Conservation (phyloP, 2,797 vertebrate genomes). For the Glyptemys insculpta region DNA sequence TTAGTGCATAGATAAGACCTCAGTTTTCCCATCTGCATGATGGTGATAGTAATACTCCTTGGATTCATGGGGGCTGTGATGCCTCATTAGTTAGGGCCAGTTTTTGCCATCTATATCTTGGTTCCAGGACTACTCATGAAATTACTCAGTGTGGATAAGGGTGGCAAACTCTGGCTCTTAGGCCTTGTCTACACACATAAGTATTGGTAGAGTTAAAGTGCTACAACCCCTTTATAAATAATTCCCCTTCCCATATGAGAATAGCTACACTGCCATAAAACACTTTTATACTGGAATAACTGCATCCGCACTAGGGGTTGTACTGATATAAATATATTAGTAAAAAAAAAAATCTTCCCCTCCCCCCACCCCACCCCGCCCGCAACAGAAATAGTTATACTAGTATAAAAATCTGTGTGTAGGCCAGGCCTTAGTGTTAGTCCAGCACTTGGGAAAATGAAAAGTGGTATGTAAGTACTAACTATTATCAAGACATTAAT, state of each 20-base stretch:
- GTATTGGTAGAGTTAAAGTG: not conserved
- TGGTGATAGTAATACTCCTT: not conserved
- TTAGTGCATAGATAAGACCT: not conserved
- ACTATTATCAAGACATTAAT: not conserved
- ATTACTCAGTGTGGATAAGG: not conserved
- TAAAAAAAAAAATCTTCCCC: not conserved
- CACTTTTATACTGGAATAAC: not conserved
- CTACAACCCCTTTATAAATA: not conserved
- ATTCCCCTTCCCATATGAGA: not conserved
- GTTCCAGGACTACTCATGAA: not conserved
- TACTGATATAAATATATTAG: not conserved
- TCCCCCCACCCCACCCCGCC: accelerated
- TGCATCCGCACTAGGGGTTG: not conserved
- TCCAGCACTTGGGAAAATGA: not conserved
- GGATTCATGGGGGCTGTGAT: not conserved
- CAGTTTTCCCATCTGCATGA: not conserved
- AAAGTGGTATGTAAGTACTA: not conserved
- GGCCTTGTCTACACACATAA: not conserved
- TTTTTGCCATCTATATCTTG: not conserved
- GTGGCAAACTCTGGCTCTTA: not conserved
- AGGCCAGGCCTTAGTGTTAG: not conserved
- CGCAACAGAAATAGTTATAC: not conserved
- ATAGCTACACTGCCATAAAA: not conserved
- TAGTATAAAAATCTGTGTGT: not conserved
- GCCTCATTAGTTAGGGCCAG: not conserved